phyloP scores from a whole-genome alignment of 2,797 vertebrate genomes.

The Eulemur rubriventer region DNA sequence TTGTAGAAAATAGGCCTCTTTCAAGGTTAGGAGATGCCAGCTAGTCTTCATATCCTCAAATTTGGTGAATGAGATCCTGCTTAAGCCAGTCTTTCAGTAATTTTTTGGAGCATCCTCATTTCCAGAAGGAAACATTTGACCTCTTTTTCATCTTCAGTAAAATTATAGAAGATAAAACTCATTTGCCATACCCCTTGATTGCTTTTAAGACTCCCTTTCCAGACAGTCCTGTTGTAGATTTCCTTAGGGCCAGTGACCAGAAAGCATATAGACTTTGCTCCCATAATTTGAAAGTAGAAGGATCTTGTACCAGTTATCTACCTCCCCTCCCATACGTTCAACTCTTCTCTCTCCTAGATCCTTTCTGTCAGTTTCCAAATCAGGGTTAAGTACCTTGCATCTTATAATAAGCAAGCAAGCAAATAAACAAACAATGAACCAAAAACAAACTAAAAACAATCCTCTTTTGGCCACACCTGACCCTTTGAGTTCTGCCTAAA shows the following conservation, averaged over 20 bases:
- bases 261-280: neutral
- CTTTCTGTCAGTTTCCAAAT: neutral
- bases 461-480: neutral
- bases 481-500: neutral
- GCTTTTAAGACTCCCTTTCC: neutral
- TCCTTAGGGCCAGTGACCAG: neutral
- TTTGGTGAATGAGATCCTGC: neutral
- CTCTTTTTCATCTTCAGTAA: neutral
- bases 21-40: neutral
- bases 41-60: neutral
- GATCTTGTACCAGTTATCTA: neutral
- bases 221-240: neutral
- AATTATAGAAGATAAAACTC: constrained; percentile 27
- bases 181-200: neutral
- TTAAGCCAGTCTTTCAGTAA: neutral
- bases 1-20: constrained; percentile 29
- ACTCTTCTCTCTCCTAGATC: neutral
- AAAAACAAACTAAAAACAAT: neutral
- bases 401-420: neutral
- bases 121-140: neutral
- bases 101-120: neutral
- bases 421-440: neutral
- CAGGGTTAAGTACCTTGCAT: neutral
- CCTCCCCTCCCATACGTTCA: neutral
- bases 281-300: neutral